Evolutionary conservation across 2,113 vertebrate species (phyloP).

Genomic region (Stegostoma tigrinum): DNA sequence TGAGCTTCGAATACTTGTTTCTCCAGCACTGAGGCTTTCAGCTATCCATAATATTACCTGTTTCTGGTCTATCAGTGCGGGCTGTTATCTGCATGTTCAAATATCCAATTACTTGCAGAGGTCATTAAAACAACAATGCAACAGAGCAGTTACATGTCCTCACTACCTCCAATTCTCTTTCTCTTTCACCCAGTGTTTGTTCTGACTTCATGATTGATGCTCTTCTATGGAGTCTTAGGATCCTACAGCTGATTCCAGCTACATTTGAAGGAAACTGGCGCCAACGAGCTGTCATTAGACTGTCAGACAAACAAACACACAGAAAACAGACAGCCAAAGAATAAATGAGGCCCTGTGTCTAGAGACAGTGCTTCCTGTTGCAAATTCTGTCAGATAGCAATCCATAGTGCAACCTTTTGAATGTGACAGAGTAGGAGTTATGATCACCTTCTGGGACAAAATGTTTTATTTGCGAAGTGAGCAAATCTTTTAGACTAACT

Average conservation of each 20-base stretch:
- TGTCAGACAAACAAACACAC: constrained; percentile 37
- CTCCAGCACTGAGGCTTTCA: neutral
- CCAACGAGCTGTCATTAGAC: constrained; percentile 41
- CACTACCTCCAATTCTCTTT: constrained; percentile 60
- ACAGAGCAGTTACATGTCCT: constrained; percentile 57
- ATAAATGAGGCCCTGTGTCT: constrained; percentile 14
- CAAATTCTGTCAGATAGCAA: neutral
- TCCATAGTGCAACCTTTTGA: neutral
- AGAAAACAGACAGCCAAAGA: constrained; percentile 23
- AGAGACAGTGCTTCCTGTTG: constrained; percentile 16
- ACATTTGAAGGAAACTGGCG: constrained; percentile 45
- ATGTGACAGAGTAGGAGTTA: neutral
- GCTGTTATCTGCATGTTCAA: constrained; percentile 63
- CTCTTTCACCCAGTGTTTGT: constrained; percentile 45
- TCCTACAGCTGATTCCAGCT: constrained; percentile 45
- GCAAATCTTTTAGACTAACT: neutral
- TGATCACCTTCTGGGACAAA: neutral
- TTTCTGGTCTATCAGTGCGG: constrained; percentile 43
- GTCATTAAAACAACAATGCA: constrained; percentile 49
- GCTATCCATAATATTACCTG: constrained; percentile 8
- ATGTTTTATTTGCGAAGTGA: neutral
- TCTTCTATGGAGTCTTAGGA: constrained; percentile 42
- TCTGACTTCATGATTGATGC: constrained; percentile 58
- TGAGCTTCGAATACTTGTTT: neutral
- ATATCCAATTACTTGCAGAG: constrained; percentile 57